Percentiles rank a stretch among this genome's conserved stretches.
Evolutionary conservation across 2,888 invertebrate genomes (phyloP).

Genomic region (Acrocyrtus sp.): DNA sequence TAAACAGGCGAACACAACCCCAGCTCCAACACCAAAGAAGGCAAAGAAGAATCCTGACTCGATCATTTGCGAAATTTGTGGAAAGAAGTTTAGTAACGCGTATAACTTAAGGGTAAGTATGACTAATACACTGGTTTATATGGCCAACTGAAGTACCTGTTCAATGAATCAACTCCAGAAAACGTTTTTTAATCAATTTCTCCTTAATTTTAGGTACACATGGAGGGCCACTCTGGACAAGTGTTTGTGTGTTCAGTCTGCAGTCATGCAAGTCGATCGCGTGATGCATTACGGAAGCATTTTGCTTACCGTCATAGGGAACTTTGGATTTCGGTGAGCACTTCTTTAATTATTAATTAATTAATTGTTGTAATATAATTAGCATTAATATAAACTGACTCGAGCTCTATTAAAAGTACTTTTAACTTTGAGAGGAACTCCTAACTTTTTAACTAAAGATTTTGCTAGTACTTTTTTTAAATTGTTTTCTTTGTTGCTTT

Average conservation of each 20-base stretch:
- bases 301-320: conserved; percentile 75
- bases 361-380: too few relatives aligned
- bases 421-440: too few relatives aligned
- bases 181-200: conserved; percentile 2
- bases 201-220: conserved; percentile 73
- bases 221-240: conserved; percentile 90
- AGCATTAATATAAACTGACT: too few relatives aligned
- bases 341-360: conserved; percentile 58
- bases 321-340: conserved; percentile 59
- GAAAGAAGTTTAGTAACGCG: conserved; percentile 89
- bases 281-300: conserved; percentile 88
- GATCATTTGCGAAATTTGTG: conserved; percentile 81
- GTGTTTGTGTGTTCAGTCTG: conserved; percentile 89
- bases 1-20: conserved; percentile 51
- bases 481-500: too few relatives aligned
- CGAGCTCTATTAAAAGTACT: too few relatives aligned
- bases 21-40: conserved; percentile 60
- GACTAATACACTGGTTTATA: neutral
- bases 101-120: conserved; percentile 79
- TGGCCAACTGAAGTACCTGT: neutral
- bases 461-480: too few relatives aligned
- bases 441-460: too few relatives aligned
- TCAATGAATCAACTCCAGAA: neutral
- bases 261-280: conserved; percentile 85
- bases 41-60: conserved; percentile 63